Percentiles rank a stretch among this genome's conserved stretches.
These are phyloP conservation scores for Poeciliopsis presidionis DNA, from an alignment of 2,797 vertebrate species.

Conservation along the genomic window DNA sequence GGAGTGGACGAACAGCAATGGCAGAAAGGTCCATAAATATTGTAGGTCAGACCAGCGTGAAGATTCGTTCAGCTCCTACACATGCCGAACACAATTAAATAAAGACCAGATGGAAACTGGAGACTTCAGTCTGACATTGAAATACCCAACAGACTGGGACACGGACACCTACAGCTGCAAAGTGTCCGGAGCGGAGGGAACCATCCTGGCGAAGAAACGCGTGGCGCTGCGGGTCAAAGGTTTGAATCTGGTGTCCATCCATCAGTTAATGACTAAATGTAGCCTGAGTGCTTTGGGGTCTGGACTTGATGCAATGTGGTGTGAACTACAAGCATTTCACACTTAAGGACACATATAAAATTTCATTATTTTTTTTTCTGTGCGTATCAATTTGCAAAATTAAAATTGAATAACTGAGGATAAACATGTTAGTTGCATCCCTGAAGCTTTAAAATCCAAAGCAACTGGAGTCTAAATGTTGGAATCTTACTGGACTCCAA, in stretches of 20 bases:
- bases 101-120: background rate
- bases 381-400: too few species aligned
- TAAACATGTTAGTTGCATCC: too few species aligned
- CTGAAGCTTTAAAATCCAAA: too few species aligned
- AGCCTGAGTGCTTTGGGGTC: too few species aligned
- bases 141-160: background rate
- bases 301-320: too few species aligned
- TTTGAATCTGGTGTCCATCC: background rate
- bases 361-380: too few species aligned
- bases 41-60: background rate
- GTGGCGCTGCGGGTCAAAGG: background rate
- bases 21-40: background rate
- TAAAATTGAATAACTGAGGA: too few species aligned
- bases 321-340: too few species aligned
- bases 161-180: background rate
- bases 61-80: background rate
- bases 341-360: too few species aligned
- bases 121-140: background rate
- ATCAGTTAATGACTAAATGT: too few species aligned
- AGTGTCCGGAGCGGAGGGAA: background rate
- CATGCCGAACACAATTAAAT: background rate
- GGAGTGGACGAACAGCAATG: background rate
- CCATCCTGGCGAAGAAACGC: background rate
- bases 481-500: too few species aligned
- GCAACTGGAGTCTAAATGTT: too few species aligned